Conservation (phyloP, 1,140 invertebrate species). For the Drosophila takahashii region DNA sequence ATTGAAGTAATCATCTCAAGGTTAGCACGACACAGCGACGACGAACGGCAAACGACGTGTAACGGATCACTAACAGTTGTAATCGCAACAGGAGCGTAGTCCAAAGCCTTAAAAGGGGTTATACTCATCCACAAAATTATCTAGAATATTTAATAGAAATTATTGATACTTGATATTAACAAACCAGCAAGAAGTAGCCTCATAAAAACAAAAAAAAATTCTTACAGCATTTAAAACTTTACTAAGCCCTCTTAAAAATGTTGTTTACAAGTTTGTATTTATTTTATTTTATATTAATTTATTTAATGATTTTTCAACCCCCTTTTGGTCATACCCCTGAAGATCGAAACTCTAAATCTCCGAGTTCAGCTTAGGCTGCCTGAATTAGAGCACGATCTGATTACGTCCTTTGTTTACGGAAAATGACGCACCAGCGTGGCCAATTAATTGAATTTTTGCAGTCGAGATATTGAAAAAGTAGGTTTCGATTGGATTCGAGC, state of each 20-base stretch:
- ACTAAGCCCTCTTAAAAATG: too few relatives aligned
- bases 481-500: constrained; percentile 33
- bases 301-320: neutral
- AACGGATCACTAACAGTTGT: constrained; percentile 67
- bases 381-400: constrained; percentile 76
- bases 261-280: too few relatives aligned
- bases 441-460: constrained; percentile 70
- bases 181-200: too few relatives aligned
- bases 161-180: too few relatives aligned
- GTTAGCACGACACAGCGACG: constrained; percentile 64
- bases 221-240: too few relatives aligned
- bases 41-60: constrained; percentile 48
- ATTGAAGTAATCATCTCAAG: constrained; percentile 80
- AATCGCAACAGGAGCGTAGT: constrained; percentile 29
- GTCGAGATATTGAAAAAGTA: constrained; percentile 36
- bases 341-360: neutral
- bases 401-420: constrained; percentile 63
- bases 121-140: neutral
- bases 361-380: constrained; percentile 5
- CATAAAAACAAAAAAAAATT: too few relatives aligned
- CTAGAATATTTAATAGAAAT: neutral
- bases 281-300: too few relatives aligned
- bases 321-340: neutral
- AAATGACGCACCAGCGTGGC: constrained; percentile 64
- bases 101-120: neutral